Base-by-base conservation (phyloP, 2,797 vertebrate genomes). In the Hybognathus amarus region DNA sequence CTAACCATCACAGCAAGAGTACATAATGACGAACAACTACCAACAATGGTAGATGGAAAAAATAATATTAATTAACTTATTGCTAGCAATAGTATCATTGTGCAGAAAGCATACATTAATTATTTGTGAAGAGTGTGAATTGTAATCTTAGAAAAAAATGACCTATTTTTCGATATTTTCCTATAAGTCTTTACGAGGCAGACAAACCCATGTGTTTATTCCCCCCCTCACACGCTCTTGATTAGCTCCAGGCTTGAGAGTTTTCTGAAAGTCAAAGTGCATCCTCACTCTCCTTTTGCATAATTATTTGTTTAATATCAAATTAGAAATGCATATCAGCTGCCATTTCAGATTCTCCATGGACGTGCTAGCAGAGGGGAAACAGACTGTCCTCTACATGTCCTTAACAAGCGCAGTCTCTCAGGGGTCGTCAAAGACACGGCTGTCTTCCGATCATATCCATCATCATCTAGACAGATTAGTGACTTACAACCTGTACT, bases 251-350 rank as follows among this genome's bases (percentile, higher is more conserved):
- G 27, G 56, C 56, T 82, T 71, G 20, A 64, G 70, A 82, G 70
- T 74, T 82, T 63, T 75, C 71, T 77, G 52, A 77, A 59, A 54
- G 77, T 75, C 70, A 69, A 4, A 69, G 67, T 69, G 47, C 59
- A 66, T 11, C 50, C n/a, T 50, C 56, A 66, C 33, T 54, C 76
- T 68, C 50, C n/a, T 79, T n/a, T 20, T 0, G n/a, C 59, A 79
- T 82, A 80, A 83, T 79, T 79, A 85, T 79, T 85, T 79, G 79
- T 79, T 52, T 87, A 82, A 83, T 85, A 79, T 66, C 54, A 54
- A 36, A 59, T 79, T 85, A 83, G 54, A 85, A 77, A 87, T 87
- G 81, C 77, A 45, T 77, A 87, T 87, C 73, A 71, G 84, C 77
- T 86, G 85, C 79, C 83, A 69, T 56, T 80, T 85, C 68, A 74